Evolutionary conservation across 2,888 invertebrate genomes (phyloP), one percentile per base, ranked within the genome.

Genomic region (Coremacera marginata): DNA sequence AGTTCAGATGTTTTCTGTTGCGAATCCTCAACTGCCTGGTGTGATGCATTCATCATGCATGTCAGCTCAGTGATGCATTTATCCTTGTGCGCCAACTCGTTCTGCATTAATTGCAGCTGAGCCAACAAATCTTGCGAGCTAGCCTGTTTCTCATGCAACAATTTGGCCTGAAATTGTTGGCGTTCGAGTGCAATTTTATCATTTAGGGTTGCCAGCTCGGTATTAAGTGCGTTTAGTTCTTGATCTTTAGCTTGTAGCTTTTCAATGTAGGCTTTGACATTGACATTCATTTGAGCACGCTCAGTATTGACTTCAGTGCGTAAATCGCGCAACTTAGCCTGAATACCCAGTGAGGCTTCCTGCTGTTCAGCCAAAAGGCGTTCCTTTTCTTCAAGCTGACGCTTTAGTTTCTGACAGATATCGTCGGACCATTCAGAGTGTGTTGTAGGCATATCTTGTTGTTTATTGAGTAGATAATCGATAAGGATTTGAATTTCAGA

Each of bases 361-460:
- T 94, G 92, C 85, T 95, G 94, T 80, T 95, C 95, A 3, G 91
- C 89, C 5, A 96, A 88, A 1, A 93, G 92, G 83, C 94, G 94
- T 83, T 96, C 96, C 85, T 95, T 96, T 82, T 97, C 97, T 27
- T 95, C 94, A 37, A 98, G 90, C 88, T 97, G 96, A 83, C 95
- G 96, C 89, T 95, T 96, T 82, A 97, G 87, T 85, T 95, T 95
- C 82, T 95, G 94, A 80, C 96, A 92, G 1, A 96, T 95, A 88
- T 97, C 97, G 93, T 96, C 95, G 72, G 93, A 94, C 96, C 96
- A 96, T 86, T 96, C 96, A 3, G 95, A 93, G 86, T 94, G 93
- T 81, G 93, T 91, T 0, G 94, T 93, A 82, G 93, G 91, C 80
- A 94, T 94, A 88, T 94, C 94, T 88, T 95, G 94, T 88, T 96